Conservation (phyloP, 2,797 vertebrate species). For the Lacerta viridis region DNA sequence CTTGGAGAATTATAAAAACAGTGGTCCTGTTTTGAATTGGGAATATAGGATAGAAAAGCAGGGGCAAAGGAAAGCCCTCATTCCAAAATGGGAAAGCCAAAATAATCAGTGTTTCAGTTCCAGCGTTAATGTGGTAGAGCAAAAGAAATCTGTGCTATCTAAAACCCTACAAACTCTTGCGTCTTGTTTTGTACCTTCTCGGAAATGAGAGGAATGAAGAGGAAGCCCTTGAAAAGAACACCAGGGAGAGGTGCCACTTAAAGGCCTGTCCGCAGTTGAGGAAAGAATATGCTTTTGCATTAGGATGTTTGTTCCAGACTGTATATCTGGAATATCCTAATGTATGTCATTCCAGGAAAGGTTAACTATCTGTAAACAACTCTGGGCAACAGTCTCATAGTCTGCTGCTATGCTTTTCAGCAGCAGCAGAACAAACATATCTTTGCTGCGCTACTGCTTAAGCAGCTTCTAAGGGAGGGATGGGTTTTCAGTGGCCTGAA, state of each 20-base stretch:
- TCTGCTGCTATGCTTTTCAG: neutral
- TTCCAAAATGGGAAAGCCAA: neutral
- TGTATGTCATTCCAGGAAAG: neutral
- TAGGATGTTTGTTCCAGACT: constrained; percentile 5
- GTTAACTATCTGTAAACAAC: neutral
- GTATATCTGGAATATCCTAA: neutral
- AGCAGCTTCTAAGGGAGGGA: neutral
- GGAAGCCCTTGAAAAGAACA: neutral
- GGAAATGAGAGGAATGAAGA: neutral
- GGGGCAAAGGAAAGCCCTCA: neutral
- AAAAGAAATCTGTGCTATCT: neutral
- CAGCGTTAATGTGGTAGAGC: neutral
- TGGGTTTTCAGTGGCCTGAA: neutral
- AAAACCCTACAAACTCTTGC: neutral
- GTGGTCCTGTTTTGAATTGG: neutral
- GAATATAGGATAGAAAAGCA: neutral
- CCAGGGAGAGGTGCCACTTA: neutral
- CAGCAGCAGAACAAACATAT: neutral
- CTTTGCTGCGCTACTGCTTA: neutral
- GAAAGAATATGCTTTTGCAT: neutral
- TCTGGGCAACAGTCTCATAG: neutral
- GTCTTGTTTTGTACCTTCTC: neutral
- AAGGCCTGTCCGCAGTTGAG: neutral
- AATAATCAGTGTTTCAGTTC: neutral
- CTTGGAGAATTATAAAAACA: neutral